Evolutionary conservation across 2,888 invertebrate species (phyloP).

Genomic region (Leucophora obtusa): DNA sequence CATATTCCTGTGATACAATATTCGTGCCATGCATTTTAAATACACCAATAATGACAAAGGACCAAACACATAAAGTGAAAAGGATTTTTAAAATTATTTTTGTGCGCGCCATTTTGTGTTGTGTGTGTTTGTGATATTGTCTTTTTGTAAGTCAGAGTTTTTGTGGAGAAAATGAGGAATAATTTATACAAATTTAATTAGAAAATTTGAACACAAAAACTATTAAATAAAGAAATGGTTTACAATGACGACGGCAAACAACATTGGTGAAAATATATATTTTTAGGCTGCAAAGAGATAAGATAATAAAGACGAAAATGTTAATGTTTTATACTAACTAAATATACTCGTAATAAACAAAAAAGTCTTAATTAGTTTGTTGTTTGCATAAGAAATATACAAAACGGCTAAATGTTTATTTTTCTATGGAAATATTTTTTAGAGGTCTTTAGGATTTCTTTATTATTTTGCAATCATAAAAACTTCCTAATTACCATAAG

Average conservation of each 20-base stretch:
- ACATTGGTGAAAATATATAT: slow-evolving; percentile 14
- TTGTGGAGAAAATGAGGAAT: slow-evolving; percentile 4
- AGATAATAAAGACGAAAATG: slow-evolving; percentile 18
- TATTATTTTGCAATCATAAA: slow-evolving; percentile 4
- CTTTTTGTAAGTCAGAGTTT: not conserved
- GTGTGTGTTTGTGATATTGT: slow-evolving; percentile 18
- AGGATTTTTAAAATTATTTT: slow-evolving; percentile 78
- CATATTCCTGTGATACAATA: slow-evolving; percentile 76
- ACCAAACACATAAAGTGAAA: slow-evolving; percentile 78
- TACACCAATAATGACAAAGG: slow-evolving; percentile 77
- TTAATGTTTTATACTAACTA: slow-evolving; percentile 15
- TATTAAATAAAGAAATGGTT: slow-evolving; percentile 15
- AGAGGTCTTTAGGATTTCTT: slow-evolving; percentile 6
- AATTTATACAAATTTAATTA: slow-evolving; percentile 47
- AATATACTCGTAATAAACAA: not conserved
- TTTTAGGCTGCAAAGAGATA: slow-evolving; percentile 46
- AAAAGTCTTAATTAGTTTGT: slow-evolving; percentile 46
- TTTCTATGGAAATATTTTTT: not conserved
- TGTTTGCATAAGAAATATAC: not conserved
- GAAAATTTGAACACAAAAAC: slow-evolving; percentile 12
- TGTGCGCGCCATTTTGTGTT: slow-evolving; percentile 74
- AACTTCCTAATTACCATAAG: slow-evolving; percentile 45
- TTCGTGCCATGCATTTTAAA: slow-evolving; percentile 78
- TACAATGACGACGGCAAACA: not conserved
- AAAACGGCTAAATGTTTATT: not conserved